Evolutionary conservation across 2,888 invertebrate species (phyloP).

Genomic region (Cordilura impudica): DNA sequence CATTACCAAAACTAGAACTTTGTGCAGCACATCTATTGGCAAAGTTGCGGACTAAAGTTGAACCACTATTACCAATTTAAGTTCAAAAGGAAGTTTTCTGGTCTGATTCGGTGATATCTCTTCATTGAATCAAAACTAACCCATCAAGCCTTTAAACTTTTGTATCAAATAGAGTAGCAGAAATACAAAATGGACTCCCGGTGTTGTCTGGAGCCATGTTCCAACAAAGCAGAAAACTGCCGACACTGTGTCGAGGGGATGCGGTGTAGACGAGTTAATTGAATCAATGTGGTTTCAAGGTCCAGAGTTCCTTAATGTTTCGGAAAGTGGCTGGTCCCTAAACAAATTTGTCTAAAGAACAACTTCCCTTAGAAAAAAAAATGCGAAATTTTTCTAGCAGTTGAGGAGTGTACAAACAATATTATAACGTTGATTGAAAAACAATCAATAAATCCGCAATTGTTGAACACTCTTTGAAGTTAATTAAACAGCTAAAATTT

Average conservation of each 20-base stretch:
- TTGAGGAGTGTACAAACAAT: no score
- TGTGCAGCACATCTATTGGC: conserved; percentile 48
- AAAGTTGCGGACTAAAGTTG: no score
- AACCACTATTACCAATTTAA: conserved; percentile 6
- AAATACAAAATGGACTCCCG: conserved; percentile 25
- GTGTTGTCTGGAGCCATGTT: conserved; percentile 41
- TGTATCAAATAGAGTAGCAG: conserved; percentile 39
- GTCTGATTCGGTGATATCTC: conserved; percentile 16
- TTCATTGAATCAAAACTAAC: conserved; percentile 37
- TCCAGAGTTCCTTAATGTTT: no score
- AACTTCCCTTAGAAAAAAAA: no score
- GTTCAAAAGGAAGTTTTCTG: conserved; percentile 29
- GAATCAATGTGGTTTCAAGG: conserved; percentile 39
- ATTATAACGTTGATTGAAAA: no score
- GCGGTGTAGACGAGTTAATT: conserved; percentile 27
- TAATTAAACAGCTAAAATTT: no score
- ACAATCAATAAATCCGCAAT: no score
- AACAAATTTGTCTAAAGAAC: no score
- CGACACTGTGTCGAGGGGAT: conserved; percentile 51
- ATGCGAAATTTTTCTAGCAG: no score
- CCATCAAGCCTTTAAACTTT: conserved; percentile 28
- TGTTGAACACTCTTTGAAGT: no score
- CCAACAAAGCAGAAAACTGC: conserved; percentile 50
- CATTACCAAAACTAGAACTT: conserved; percentile 45
- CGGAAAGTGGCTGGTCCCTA: no score